Conservation (phyloP, 1,140 invertebrate species). For the Drosophila equinoxialis region DNA sequence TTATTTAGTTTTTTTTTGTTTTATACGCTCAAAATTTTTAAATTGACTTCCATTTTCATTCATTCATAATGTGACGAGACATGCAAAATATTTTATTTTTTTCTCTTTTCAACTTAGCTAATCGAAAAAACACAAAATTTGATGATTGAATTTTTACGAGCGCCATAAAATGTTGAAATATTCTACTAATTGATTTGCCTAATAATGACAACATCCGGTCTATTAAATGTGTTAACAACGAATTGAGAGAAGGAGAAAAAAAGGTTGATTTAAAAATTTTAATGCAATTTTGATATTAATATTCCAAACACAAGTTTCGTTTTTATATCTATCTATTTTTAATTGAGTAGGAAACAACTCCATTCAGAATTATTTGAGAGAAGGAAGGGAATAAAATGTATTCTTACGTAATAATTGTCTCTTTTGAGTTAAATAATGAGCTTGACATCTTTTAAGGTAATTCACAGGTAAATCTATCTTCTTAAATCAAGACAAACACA, state of each 20-base stretch:
- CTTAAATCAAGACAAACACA: no score
- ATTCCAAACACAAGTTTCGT: neutral
- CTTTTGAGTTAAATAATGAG: neutral
- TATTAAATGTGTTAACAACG: slow-evolving; percentile 49
- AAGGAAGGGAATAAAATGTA: neutral
- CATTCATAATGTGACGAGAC: slow-evolving; percentile 44
- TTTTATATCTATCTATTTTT: neutral
- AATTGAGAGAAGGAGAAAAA: slow-evolving; percentile 3
- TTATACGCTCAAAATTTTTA: slow-evolving; percentile 26
- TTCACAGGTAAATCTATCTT: no score
- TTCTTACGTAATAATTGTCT: neutral
- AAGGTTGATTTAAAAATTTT: neutral
- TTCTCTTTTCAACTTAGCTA: neutral
- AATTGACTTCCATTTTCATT: slow-evolving; percentile 44
- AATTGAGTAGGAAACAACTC: neutral
- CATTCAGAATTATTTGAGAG: no score
- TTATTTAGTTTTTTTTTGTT: slow-evolving; percentile 22
- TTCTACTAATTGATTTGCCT: slow-evolving; percentile 59
- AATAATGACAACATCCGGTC: slow-evolving; percentile 58
- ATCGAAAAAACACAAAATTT: slow-evolving; percentile 45
- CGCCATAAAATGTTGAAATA: slow-evolving; percentile 58
- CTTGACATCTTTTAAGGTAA: no score
- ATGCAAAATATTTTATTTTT: slow-evolving; percentile 35
- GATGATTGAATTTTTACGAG: slow-evolving; percentile 58
- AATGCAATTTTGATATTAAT: neutral